Percentiles rank a stretch among this genome's conserved stretches.
These are phyloP conservation scores for Hydrotaea cyrtoneurina DNA, from an alignment of 2,888 invertebrate species.

Conservation along the genomic window DNA sequence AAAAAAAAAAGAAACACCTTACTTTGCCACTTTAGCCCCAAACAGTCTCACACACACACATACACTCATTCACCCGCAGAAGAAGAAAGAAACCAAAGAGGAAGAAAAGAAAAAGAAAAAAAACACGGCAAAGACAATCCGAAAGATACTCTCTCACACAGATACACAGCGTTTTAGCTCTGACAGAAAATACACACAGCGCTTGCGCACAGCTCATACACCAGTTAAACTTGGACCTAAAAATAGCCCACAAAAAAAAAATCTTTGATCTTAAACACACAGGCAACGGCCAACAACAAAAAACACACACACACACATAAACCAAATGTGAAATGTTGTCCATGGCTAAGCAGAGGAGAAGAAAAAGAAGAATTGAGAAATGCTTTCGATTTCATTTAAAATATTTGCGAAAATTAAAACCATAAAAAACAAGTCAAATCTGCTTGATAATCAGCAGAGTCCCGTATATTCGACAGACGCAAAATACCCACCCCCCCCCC, in stretches of 20 bases:
- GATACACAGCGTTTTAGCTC: too few relatives aligned
- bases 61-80: too few relatives aligned
- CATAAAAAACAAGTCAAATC: too few relatives aligned
- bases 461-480: too few relatives aligned
- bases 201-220: neutral
- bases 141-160: neutral
- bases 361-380: too few relatives aligned
- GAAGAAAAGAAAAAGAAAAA: neutral
- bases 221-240: slow-evolving; percentile 30
- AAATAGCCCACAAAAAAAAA: neutral
- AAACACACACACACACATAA: neutral
- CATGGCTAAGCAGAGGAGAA: neutral
- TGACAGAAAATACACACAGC: too few relatives aligned
- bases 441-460: too few relatives aligned
- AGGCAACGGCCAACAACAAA: neutral
- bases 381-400: slow-evolving; percentile 39
- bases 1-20: slow-evolving; percentile 39
- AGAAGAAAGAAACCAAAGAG: neutral
- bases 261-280: slow-evolving; percentile 4
- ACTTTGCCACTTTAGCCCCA: slow-evolving; percentile 14
- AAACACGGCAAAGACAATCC: neutral
- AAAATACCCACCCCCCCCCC: too few relatives aligned
- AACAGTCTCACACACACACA: too few relatives aligned
- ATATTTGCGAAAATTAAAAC: neutral
- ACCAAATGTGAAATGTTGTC: neutral